phyloP scores from a whole-genome alignment of 2,888 invertebrate species.

The Dryomyza anilis region DNA sequence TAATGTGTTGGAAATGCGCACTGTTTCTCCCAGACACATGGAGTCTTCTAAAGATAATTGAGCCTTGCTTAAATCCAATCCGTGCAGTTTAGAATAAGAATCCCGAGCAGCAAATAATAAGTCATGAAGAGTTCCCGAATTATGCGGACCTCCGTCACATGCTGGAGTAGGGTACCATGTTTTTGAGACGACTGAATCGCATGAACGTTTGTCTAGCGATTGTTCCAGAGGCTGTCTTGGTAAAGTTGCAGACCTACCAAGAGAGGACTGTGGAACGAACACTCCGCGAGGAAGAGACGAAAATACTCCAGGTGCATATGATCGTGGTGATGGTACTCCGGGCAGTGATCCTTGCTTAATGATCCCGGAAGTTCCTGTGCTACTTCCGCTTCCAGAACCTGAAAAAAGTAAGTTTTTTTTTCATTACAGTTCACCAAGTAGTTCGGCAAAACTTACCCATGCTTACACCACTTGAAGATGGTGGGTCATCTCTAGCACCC shows the following conservation, averaged over 20 bases:
- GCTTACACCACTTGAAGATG: slow-evolving; percentile 63
- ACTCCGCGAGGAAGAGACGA: slow-evolving; percentile 63
- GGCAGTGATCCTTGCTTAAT: slow-evolving; percentile 51
- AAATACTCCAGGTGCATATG: slow-evolving; percentile 58
- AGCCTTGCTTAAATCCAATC: slow-evolving; percentile 66
- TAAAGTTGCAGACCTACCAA: slow-evolving; percentile 62
- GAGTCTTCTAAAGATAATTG: slow-evolving; percentile 65
- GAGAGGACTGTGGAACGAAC: slow-evolving; percentile 61
- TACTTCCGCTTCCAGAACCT: slow-evolving; percentile 62
- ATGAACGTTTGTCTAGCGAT: slow-evolving; percentile 62
- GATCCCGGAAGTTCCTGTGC: slow-evolving; percentile 57
- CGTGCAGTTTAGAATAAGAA: slow-evolving; percentile 63
- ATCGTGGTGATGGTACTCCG: slow-evolving; percentile 49
- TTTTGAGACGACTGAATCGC: slow-evolving; percentile 64
- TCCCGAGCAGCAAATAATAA: slow-evolving; percentile 59
- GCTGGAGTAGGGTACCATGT: slow-evolving; percentile 64
- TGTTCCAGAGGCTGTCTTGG: slow-evolving; percentile 62
- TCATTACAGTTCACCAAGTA: background rate
- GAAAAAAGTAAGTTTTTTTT: background rate
- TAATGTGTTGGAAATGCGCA: slow-evolving; percentile 63
- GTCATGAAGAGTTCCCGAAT: slow-evolving; percentile 51
- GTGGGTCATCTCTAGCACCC: slow-evolving; percentile 64
- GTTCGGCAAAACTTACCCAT: slow-evolving; percentile 57
- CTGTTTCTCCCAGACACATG: slow-evolving; percentile 65
- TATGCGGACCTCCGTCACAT: slow-evolving; percentile 61